Evolutionary conservation across 2,113 vertebrate species (phyloP), one percentile per base, ranked within the genome.

Genomic region (Drymodes brunneopygia): DNA sequence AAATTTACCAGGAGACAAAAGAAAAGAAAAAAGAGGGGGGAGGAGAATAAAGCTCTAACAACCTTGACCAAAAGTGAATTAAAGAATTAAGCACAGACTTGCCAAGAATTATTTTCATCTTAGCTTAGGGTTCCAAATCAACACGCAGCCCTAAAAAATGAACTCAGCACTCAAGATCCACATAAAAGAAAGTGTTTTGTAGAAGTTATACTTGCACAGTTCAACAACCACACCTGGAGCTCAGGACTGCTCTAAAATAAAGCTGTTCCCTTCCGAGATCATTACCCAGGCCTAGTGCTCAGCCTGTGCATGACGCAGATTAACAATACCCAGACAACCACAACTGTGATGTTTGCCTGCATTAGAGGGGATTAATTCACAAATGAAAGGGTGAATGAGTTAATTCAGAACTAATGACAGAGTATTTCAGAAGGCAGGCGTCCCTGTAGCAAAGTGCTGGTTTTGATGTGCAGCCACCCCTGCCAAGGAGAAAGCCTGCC

Each of bases 341-440:
- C 91, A 91, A 29, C 83, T 86, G 57, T 35, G 64, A 48, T 50
- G 81, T 73, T 88, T 80, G 81, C 58, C 86, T 89, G 69, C 69
- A 89, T 78, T 47, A 88, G 66, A 86, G n/a, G 56, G 88, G 71
- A 93, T 96, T 96, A 92, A 94, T 85, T 79, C 77, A 79, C 69
- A 89, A 95, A 94, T 87, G 75, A 96, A 95, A 94, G 87, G 71
- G 40, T 48, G 61, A 89, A 75, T 19, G 58, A 85, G 45, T 92
- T 87, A 88, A 94, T 95, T 93, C 73, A 94, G 69, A 94, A 82
- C 50, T 91, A 96, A 95, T 67, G 71, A 86, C 60, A 91, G 86
- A 88, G 28, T 45, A 54, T 66, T 92, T 69, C 58, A 69, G 65
- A 87, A 64, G 65, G 64, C 64, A 67, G 75, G 64, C 86, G 38